These are phyloP conservation scores for Thelaira solivaga DNA, from an alignment of 2,888 invertebrate genomes.

Conservation along the genomic window DNA sequence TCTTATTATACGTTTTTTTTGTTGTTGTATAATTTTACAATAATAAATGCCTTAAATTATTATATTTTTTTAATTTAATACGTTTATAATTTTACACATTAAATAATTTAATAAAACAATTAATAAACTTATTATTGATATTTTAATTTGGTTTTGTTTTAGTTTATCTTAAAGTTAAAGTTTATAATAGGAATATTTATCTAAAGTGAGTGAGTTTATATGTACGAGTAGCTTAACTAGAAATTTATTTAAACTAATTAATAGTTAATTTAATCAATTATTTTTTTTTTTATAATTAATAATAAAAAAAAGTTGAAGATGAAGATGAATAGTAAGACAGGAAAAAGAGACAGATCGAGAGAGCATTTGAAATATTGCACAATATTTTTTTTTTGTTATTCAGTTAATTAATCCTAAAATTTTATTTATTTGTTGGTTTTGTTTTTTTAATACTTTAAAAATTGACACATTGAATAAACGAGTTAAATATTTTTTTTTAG, in stretches of 20 bases:
- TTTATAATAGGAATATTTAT: slow-evolving; percentile 34
- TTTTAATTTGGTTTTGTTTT: slow-evolving; percentile 8
- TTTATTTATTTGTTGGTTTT: too few species aligned
- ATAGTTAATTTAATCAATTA: too few species aligned
- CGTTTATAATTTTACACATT: slow-evolving; percentile 49
- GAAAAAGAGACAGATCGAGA: too few species aligned
- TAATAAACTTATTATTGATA: slow-evolving; percentile 52
- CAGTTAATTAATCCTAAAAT: not conserved
- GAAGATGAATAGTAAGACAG: too few species aligned
- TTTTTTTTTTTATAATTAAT: too few species aligned
- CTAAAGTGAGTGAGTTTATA: too few species aligned
- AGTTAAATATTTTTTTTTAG: too few species aligned
- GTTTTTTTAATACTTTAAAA: slow-evolving; percentile 26
- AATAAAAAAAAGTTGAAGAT: too few species aligned
- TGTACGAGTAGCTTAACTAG: not conserved
- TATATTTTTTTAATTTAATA: slow-evolving; percentile 1
- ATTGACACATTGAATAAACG: slow-evolving; percentile 46
- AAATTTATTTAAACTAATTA: slow-evolving; percentile 3
- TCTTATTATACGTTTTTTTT: too few species aligned
- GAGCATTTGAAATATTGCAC: too few species aligned
- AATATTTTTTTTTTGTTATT: not conserved
- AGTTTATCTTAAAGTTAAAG: not conserved
- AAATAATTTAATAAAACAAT: slow-evolving; percentile 62
- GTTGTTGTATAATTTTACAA: slow-evolving; percentile 42
- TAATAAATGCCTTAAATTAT: slow-evolving; percentile 52